Base-by-base conservation (phyloP, 2,797 vertebrate genomes). In the Hypotaenidia philippensis region DNA sequence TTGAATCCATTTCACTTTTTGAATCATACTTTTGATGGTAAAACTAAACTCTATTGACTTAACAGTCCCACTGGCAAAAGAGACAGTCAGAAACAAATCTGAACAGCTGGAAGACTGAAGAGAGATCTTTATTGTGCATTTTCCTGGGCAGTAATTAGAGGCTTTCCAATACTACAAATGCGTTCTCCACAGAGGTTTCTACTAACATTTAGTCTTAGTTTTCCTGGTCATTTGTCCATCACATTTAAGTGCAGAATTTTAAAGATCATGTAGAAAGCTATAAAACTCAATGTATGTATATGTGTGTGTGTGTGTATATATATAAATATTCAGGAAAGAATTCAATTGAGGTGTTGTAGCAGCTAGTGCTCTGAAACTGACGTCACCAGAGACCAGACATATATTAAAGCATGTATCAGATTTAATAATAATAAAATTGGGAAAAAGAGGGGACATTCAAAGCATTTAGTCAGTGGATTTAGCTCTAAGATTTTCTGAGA, bases 31-130 rank as follows among this genome's bases (percentile, higher is more conserved):
- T 92, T 26, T 53, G 44, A 38, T 82, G 36, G 55, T 41, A 49
- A 68, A 87, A 36, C 25, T 75, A 60, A 91, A 77, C 74, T 85
- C 29, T 60, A 8, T 47, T 75, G 49, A 87, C 83, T 76, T 94
- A 41, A 25, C 44, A 69, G 64, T 66, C 74, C 11, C 23, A 22
- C 31, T 89, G 75, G 31, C 55, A 76, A 29, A 86, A 74, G 74
- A 71, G 50, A 50, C 18, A 90, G 45, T 84, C 55, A 76, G 52
- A 75, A 78, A 71, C 44, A 92, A 94, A 64, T 56, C 47, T 70
- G 77, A 93, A 71, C 60, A 95, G 89, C 94, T 95, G 87, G 94
- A 95, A 94, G 65, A 21, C 26, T 94, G 70, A 89, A 95, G 90
- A 94, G 66, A 86, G 53, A 36, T 92, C 59, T 96, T 84, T 87